A percentile compares a stretch with the other conserved stretches of the same genome.
phyloP scores from a whole-genome alignment of 92 coral and sea anemone genomes.

The Palythoa heliodiscus region DNA sequence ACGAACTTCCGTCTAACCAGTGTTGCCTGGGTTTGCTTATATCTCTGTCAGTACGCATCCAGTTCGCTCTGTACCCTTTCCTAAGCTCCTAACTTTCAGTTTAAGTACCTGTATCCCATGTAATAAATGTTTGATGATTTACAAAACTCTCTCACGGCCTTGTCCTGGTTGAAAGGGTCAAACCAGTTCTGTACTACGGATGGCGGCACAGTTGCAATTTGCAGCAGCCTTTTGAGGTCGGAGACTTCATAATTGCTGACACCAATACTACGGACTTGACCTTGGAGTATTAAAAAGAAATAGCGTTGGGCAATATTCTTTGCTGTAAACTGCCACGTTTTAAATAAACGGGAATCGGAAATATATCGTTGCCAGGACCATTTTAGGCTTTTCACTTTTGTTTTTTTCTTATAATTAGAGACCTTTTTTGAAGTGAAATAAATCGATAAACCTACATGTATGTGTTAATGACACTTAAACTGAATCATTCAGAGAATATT shows the following conservation, averaged over 20 bases:
- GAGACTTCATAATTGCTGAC: constrained; percentile 89
- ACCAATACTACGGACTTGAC: constrained; percentile 93
- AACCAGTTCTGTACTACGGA: constrained; percentile 88
- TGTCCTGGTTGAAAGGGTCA: constrained; percentile 90
- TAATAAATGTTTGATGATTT: constrained; percentile 71
- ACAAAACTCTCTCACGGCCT: constrained; percentile 75
- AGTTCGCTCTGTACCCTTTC: too few species aligned
- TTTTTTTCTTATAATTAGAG: too few species aligned
- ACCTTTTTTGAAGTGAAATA: too few species aligned
- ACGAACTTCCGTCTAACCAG: neutral
- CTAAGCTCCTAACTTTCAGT: too few species aligned
- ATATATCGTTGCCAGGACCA: too few species aligned
- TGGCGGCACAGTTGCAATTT: constrained; percentile 72
- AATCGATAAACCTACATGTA: too few species aligned
- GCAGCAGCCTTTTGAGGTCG: constrained; percentile 68
- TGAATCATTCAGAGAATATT: neutral
- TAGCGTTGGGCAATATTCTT: too few species aligned
- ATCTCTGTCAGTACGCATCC: neutral
- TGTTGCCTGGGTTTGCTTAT: neutral
- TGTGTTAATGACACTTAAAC: too few species aligned
- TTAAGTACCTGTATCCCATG: constrained; percentile 88
- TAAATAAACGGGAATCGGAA: too few species aligned
- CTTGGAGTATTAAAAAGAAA: constrained; percentile 36
- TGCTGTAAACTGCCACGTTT: too few species aligned
- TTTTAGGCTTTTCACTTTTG: too few species aligned